A percentile compares a stretch with the other conserved stretches of the same genome.
Evolutionary conservation across 2,888 invertebrate genomes (phyloP).

Genomic region (Zaprionus bogoriensis): DNA sequence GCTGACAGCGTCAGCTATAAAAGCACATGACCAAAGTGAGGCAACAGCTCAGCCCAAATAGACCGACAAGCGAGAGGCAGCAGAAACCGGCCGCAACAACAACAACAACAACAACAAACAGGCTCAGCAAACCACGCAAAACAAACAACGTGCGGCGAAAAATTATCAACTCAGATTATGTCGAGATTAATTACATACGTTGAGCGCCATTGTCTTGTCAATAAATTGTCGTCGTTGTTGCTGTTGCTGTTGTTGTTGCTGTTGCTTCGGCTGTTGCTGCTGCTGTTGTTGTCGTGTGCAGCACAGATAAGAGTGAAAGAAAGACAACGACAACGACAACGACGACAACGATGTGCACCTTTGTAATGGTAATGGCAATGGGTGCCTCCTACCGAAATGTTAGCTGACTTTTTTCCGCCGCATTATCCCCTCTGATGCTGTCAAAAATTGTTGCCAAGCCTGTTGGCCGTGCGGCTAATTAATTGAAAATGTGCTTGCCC

Average conservation of each 20-base stretch:
- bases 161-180: conserved; percentile 82
- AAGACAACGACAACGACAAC: too few species aligned
- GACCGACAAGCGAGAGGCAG: conserved; percentile 44
- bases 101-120: conserved; percentile 32
- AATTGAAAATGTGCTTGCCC: conserved; percentile 69
- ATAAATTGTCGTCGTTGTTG: conserved; percentile 73
- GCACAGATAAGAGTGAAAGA: conserved; percentile 55
- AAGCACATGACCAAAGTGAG: conserved; percentile 71
- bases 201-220: conserved; percentile 82
- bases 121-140: conserved; percentile 35
- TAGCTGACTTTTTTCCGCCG: conserved; percentile 49
- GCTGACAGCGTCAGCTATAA: conserved; percentile 69
- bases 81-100: conserved; percentile 25
- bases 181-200: conserved; percentile 82
- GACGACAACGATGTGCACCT: conserved; percentile 36
- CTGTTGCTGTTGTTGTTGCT: conserved; percentile 46
- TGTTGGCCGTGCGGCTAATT: conserved; percentile 62
- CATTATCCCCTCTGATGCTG: conserved; percentile 47
- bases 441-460: conserved; percentile 72
- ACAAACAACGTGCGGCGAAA: conserved; percentile 63
- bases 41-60: conserved; percentile 49
- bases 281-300: conserved; percentile 67
- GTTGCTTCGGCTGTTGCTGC: conserved; percentile 36
- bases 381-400: conserved; percentile 68
- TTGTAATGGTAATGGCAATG: conserved; percentile 44